Evolutionary conservation across 2,888 invertebrate species (phyloP).

Genomic region (Sinelater perroti): DNA sequence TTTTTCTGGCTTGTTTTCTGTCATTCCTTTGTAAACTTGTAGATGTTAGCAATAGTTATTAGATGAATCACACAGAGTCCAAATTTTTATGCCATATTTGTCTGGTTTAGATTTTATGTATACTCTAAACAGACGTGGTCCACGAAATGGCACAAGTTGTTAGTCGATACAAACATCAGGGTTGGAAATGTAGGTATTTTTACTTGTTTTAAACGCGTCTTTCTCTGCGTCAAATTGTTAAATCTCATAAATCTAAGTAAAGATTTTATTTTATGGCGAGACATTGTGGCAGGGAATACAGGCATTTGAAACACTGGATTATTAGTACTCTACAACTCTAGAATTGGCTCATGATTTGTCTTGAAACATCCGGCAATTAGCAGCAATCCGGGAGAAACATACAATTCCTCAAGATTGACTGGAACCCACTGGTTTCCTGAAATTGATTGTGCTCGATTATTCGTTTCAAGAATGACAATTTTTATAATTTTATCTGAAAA

Average conservation of each 20-base stretch:
- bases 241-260: neutral
- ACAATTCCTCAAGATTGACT: neutral
- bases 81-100: neutral
- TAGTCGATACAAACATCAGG: neutral
- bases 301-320: neutral
- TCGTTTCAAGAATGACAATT: neutral
- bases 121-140: neutral
- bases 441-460: neutral
- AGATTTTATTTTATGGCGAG: no score
- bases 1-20: neutral
- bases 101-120: neutral
- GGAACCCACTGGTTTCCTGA: neutral
- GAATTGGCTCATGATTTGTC: slow-evolving; percentile 1
- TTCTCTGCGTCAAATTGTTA: neutral
- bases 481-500: neutral
- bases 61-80: neutral
- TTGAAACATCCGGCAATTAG: neutral
- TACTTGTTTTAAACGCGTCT: neutral
- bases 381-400: neutral
- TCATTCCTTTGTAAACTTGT: slow-evolving; percentile 1
- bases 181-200: neutral
- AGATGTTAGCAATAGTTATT: neutral
- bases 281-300: neutral
- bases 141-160: neutral
- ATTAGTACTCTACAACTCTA: slow-evolving; percentile 1